These are phyloP conservation scores for Solenodon paradoxus DNA, from an alignment of 2,113 vertebrate genomes.

Conservation along the genomic window DNA sequence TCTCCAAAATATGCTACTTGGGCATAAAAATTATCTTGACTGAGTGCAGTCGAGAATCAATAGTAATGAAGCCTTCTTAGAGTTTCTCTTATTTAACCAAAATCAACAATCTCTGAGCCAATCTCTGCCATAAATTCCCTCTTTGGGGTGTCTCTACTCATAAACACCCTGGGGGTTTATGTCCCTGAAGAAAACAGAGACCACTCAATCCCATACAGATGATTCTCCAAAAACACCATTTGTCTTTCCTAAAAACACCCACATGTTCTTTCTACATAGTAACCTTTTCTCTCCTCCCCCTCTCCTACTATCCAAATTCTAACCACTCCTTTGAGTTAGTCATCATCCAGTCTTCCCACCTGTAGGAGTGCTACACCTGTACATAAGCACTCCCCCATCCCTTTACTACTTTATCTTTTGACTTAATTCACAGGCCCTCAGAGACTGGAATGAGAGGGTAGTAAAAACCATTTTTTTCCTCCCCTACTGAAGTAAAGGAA, in stretches of 20 bases:
- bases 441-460: neutral
- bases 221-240: neutral
- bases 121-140: neutral
- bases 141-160: neutral
- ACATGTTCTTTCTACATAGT: no score
- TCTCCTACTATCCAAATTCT: neutral
- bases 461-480: neutral
- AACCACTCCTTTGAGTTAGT: neutral
- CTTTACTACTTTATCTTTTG: neutral
- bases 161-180: neutral
- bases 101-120: neutral
- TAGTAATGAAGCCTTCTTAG: neutral
- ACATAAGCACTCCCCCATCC: neutral
- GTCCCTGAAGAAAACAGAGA: neutral
- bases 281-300: neutral
- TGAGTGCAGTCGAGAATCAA: neutral
- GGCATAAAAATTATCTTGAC: neutral
- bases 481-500: neutral
- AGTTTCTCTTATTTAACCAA: neutral
- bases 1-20: neutral
- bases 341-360: neutral
- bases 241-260: neutral
- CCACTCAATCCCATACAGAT: neutral
- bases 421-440: neutral
- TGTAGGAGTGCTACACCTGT: rapidly evolving